Percentiles rank a stretch among this genome's conserved stretches.
Conservation (phyloP, 2,113 vertebrate species). For the Festucalex cinctus region DNA sequence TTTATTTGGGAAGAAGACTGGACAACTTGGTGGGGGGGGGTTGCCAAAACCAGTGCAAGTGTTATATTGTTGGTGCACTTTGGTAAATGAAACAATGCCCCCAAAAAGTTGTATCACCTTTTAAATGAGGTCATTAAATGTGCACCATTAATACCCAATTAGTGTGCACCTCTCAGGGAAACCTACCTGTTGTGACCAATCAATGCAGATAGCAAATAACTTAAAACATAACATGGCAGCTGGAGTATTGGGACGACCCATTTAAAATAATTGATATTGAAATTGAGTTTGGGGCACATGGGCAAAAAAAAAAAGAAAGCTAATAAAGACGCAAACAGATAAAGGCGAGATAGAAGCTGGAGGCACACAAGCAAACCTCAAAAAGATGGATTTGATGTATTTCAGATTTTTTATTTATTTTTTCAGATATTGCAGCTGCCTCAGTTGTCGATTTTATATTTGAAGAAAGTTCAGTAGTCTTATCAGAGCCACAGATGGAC, state of each 20-base stretch:
- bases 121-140: no score
- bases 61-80: no score
- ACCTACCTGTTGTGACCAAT: not conserved
- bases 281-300: slow-evolving; percentile 12
- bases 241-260: not conserved
- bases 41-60: no score
- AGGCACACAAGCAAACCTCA: slow-evolving; percentile 38
- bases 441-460: slow-evolving; percentile 9
- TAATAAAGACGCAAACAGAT: slow-evolving; percentile 43
- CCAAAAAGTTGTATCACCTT: no score
- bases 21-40: no score
- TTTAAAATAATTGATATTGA: no score
- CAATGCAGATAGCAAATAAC: not conserved
- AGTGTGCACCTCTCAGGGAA: no score
- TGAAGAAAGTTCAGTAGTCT: slow-evolving; percentile 40
- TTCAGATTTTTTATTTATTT: slow-evolving; percentile 12
- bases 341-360: no score
- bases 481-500: slow-evolving; percentile 55
- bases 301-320: slow-evolving; percentile 10
- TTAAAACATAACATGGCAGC: not conserved
- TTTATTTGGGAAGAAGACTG: no score
- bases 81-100: no score
- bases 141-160: no score
- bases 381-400: slow-evolving; percentile 47
- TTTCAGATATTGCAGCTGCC: slow-evolving; percentile 27